Base-by-base conservation (phyloP, 2,113 vertebrate species). In the Felis chaus region DNA sequence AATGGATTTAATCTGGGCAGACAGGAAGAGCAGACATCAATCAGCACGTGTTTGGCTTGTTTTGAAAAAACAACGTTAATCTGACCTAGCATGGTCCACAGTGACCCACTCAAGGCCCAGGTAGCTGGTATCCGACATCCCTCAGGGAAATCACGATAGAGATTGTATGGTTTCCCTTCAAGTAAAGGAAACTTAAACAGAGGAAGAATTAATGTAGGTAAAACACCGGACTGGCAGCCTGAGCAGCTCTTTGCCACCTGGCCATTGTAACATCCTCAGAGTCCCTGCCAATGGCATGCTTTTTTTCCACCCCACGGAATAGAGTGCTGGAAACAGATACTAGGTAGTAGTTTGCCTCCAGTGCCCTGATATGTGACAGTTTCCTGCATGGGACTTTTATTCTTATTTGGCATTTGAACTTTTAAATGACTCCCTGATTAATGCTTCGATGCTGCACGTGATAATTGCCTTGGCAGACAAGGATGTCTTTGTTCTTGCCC, bases 401-500 rank as follows among this genome's bases (percentile, higher is more conserved):
- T 98, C 94, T 93, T 96, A 69, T 93, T 98, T 97, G 96, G 96
- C 97, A 94, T 79, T 92, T 97, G 96, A 90, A 94, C 83, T 97
- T 97, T 45, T 65, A 98, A 96, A 94, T 97, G 92, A 93, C 93
- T 94, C 71, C 0, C 79, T 96, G 97, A 98, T 68, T 71, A 91
- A 96, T 83, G 91, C 82, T 89, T 76, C 7, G 0, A 53, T 39
- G 33, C 63, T 18, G 61, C 95, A 91, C 27, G 71, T 97, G 97
- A 80, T 97, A 86, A 98, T 86, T 55, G 88, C 94, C 91, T 98
- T 97, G 97, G 97, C 97, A 98, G 95, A 89, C 79, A 95, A 96
- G 25, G 36, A 79, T 12, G 90, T 66, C 97, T 98, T 98, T 98
- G 97, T 98, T 94, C 97, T 95, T 98, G 83, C 95, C 96, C 91